phyloP scores from a whole-genome alignment of 2,797 vertebrate genomes.

The Danionella dracula region DNA sequence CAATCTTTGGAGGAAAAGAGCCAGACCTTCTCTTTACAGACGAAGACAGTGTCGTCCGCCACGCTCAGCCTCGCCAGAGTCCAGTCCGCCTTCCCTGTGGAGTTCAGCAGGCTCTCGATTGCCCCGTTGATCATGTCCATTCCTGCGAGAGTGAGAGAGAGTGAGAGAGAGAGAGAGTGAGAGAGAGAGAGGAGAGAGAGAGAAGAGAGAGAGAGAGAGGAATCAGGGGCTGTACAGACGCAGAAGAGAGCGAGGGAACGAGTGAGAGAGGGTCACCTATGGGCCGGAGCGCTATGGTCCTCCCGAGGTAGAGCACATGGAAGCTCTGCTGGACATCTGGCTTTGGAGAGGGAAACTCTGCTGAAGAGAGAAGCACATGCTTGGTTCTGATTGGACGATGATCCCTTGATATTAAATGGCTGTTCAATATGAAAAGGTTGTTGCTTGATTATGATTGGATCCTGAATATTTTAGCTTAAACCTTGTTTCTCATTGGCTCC shows the following conservation, averaged over 20 bases:
- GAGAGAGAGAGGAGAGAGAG: not conserved
- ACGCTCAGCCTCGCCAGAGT: slow-evolving; percentile 89
- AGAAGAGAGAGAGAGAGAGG: no score
- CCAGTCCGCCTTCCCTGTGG: slow-evolving; percentile 87
- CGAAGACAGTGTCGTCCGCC: slow-evolving; percentile 90
- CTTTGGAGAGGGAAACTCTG: slow-evolving; percentile 98
- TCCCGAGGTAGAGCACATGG: slow-evolving; percentile 89
- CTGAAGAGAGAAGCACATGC: slow-evolving; percentile 50
- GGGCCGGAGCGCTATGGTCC: slow-evolving; percentile 84
- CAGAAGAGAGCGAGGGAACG: no score
- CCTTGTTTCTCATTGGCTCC: no score
- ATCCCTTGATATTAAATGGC: no score
- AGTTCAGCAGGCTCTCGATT: slow-evolving; percentile 83
- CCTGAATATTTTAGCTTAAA: no score
- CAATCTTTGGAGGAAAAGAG: no score
- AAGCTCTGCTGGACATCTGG: slow-evolving; percentile 95
- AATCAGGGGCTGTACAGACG: no score
- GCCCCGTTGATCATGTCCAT: slow-evolving; percentile 96
- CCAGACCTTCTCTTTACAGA: slow-evolving; percentile 90
- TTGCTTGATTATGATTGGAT: no score
- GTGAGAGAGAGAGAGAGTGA: not conserved
- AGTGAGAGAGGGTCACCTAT: slow-evolving; percentile 72
- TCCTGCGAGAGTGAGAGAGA: slow-evolving; percentile 61
- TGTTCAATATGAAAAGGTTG: no score
- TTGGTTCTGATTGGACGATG: no score